Conservation (phyloP, 2,113 vertebrate species). For the Oceanites oceanicus region DNA sequence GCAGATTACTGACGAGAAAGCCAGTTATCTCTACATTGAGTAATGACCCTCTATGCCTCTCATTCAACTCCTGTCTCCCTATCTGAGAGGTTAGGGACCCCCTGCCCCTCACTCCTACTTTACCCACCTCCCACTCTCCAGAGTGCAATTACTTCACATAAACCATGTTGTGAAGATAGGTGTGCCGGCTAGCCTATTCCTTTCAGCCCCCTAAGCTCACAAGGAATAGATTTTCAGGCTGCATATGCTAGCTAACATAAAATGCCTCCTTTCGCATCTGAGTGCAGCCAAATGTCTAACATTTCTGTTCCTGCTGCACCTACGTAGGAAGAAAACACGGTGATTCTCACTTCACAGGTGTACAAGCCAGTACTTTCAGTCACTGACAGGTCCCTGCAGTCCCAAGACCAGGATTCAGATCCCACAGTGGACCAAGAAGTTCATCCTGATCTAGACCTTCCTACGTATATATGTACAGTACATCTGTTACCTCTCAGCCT, state of each 20-base stretch:
- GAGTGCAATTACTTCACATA: neutral
- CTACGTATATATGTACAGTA: rapidly evolving
- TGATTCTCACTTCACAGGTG: neutral
- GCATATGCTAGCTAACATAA: neutral
- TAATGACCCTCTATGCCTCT: neutral
- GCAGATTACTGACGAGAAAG: neutral
- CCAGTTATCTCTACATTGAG: neutral
- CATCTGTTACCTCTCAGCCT: neutral
- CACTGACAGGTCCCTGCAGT: neutral
- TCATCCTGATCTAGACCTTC: neutral
- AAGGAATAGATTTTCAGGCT: neutral
- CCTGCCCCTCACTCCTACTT: neutral
- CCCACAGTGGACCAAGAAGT: neutral
- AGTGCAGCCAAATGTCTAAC: neutral
- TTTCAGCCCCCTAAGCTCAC: neutral
- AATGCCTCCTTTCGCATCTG: neutral
- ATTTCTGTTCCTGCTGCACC: neutral
- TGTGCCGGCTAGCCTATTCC: neutral
- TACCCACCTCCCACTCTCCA: neutral
- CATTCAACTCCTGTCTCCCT: neutral
- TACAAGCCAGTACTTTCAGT: neutral
- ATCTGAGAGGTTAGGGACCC: neutral
- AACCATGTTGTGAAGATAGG: neutral
- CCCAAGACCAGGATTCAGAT: neutral
- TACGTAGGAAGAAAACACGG: neutral